Evolutionary conservation across 2,113 vertebrate genomes (phyloP).

Genomic region (Anas platyrhynchos): DNA sequence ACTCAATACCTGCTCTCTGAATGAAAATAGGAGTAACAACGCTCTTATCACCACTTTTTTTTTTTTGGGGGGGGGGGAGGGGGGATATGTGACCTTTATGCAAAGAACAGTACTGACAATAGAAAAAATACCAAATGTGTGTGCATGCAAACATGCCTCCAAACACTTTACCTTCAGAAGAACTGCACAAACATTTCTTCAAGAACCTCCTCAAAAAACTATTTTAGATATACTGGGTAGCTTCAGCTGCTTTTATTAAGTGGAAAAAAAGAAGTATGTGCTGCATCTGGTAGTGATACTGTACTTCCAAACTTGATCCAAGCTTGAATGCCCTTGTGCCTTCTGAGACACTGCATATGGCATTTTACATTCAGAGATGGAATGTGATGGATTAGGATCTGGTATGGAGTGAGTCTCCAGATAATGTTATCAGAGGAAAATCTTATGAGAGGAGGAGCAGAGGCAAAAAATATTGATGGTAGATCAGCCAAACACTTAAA

Average conservation of each 20-base stretch:
- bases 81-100: neutral
- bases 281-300: neutral
- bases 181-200: neutral
- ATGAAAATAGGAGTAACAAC: neutral
- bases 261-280: neutral
- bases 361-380: neutral
- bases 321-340: neutral
- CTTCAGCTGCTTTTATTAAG: neutral
- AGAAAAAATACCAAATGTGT: neutral
- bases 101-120: neutral
- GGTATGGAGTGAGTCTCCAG: neutral
- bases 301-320: neutral
- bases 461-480: neutral
- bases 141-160: neutral
- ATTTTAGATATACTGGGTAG: neutral
- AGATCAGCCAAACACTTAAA: neutral
- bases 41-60: fast-evolving
- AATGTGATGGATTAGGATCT: neutral
- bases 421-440: neutral
- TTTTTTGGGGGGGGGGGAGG: neutral
- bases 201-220: neutral
- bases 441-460: neutral
- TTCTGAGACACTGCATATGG: neutral
- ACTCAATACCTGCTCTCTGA: neutral
- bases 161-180: neutral